phyloP scores from a whole-genome alignment of 2,797 vertebrate species.

The Rhynchotus rufescens region DNA sequence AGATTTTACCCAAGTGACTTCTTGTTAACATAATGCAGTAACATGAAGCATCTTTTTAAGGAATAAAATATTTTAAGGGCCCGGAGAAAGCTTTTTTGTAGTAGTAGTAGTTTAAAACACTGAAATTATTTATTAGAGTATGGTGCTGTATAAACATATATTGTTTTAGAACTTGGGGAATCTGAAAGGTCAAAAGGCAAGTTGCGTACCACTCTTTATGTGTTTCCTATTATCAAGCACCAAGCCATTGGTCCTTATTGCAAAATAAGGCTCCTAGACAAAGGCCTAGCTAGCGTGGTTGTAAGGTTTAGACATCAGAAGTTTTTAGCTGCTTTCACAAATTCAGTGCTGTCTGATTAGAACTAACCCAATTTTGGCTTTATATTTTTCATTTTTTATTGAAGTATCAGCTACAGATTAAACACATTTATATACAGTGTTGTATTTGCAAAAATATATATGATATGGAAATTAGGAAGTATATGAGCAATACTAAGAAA shows the following conservation, averaged over 20 bases:
- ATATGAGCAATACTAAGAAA: neutral
- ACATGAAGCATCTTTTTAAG: neutral
- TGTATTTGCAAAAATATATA: neutral
- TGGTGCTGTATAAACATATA: neutral
- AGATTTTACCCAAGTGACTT: neutral
- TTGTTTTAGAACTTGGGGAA: neutral
- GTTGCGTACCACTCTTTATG: neutral
- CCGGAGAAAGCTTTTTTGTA: neutral
- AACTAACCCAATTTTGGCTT: neutral
- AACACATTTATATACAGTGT: neutral
- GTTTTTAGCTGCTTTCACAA: neutral
- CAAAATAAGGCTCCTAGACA: neutral
- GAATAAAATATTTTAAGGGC: neutral
- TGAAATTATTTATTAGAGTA: neutral
- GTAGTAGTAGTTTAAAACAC: neutral
- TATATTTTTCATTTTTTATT: neutral
- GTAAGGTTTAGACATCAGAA: neutral
- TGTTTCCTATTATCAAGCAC: slow-evolving; percentile 19
- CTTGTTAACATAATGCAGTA: neutral
- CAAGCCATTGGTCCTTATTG: neutral
- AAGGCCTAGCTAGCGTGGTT: neutral
- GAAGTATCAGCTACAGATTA: neutral
- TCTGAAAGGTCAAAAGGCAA: neutral
- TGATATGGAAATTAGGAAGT: neutral
- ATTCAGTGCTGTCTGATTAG: neutral